Conservation (phyloP, 23 tunicate species). For the Halocynthia roretzi region DNA sequence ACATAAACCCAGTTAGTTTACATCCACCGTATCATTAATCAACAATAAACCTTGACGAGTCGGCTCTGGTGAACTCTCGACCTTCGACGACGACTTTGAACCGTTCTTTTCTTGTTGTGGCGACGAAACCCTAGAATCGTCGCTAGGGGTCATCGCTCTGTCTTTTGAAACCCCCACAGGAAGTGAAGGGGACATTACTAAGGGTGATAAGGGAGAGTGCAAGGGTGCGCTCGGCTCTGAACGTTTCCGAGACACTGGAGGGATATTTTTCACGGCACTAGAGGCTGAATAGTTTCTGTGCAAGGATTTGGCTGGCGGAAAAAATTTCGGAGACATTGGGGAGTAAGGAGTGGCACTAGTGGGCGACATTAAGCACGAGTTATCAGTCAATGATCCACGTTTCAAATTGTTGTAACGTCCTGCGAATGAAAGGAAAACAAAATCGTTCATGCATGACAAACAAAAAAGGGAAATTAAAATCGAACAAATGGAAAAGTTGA, state of each 20-base stretch:
- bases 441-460: not conserved
- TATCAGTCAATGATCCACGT: constrained; percentile 11
- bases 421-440: not conserved
- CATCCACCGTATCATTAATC: too few species aligned
- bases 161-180: not conserved
- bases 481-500: not conserved
- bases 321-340: constrained; percentile 2
- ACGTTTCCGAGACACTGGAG: constrained; percentile 8
- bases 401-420: constrained; percentile 18
- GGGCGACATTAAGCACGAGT: constrained; percentile 11
- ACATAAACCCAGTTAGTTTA: too few species aligned
- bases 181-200: constrained; percentile 6
- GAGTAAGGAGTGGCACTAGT: constrained; percentile 11
- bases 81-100: too few species aligned
- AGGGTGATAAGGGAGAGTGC: not conserved
- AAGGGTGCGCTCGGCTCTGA: not conserved
- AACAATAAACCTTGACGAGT: too few species aligned
- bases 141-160: not conserved
- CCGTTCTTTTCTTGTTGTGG: too few species aligned
- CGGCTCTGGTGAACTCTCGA: too few species aligned
- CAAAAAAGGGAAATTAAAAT: constrained; percentile 6
- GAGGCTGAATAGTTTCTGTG: not conserved
- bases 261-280: not conserved
- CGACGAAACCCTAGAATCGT: not conserved
- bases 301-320: not conserved